Conservation (phyloP, 2,888 invertebrate species). For the Dicranocentrus wangi region DNA sequence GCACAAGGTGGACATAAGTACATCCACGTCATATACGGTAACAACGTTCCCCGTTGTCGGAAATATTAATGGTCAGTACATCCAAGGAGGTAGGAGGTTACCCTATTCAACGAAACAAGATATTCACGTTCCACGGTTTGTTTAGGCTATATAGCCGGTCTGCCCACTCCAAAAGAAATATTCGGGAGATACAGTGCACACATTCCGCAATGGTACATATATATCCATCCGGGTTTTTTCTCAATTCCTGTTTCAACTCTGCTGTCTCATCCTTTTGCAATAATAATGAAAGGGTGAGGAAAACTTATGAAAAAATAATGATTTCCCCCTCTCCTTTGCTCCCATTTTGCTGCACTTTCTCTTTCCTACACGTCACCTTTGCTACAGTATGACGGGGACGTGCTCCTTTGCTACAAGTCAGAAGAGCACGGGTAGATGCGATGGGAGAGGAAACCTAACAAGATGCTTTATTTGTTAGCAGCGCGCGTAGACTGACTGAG, state of each 20-base stretch:
- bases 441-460: not conserved
- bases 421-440: no score
- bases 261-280: constrained; percentile 52
- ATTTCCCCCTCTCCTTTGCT: constrained; percentile 51
- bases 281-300: constrained; percentile 66
- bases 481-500: no score
- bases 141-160: no score
- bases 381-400: no score
- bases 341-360: constrained; percentile 10
- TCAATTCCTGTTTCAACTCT: constrained; percentile 40
- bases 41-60: no score
- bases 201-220: not conserved
- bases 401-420: no score
- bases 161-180: no score
- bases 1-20: constrained; percentile 13
- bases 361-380: not conserved
- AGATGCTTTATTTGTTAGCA: no score
- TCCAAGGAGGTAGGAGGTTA: not conserved
- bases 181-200: not conserved
- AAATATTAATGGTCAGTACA: constrained; percentile 50
- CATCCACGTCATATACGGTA: constrained; percentile 27
- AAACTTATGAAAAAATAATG: constrained; percentile 67
- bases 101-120: constrained; percentile 2
- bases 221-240: constrained; percentile 4
- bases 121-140: no score